Base-by-base conservation (phyloP, 2,797 vertebrate species). In the Crenuchus spilurus region DNA sequence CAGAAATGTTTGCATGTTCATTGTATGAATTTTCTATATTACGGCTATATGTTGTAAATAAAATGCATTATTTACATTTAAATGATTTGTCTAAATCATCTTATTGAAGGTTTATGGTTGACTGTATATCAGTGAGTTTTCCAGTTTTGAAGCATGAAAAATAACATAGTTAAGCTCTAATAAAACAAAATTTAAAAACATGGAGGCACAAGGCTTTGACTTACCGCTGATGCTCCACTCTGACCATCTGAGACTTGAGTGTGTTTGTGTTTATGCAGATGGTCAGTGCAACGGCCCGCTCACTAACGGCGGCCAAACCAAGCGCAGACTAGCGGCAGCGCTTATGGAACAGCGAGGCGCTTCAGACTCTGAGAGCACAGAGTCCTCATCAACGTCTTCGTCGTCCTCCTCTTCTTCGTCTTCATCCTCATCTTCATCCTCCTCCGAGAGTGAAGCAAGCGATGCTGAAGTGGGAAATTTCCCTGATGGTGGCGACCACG, bases 401-500 rank as follows among this genome's bases (percentile, higher is more conserved):
- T 82, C 84, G 0, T 82, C 84, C 0, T 92, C 84, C 0, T 87
- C 87, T 0, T 80, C 82, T 4, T 90, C 94, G 0, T 92, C 91
- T 0, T 95, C 94, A 0, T 90, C 91, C 0, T 92, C 91, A 0
- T 93, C 92, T 0, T 91, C 92, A 0, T 93, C 92, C 0, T 93
- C 92, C 0, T 96, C 95, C 0, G 95, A 94, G 70, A 97, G 94
- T 0, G 93, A 93, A 26, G 92, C 92, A 70, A 90, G 90, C 70
- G 91, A 95, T 22, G 94, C 92, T 0, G 96, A 98, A 64, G 87
- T 89, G 87, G 95, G 94, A 86, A 93, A 95, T 86, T 98, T 94
- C 26, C 88, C 95, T 16, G 97, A 98, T 0, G 97, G 96, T 1
- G 96, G 96, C 1, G 97, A 99, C 79, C 97, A 99, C 3, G 97